Evolutionary conservation across 2,888 invertebrate species (phyloP).

Genomic region (Aporophyla lueneburgensis): DNA sequence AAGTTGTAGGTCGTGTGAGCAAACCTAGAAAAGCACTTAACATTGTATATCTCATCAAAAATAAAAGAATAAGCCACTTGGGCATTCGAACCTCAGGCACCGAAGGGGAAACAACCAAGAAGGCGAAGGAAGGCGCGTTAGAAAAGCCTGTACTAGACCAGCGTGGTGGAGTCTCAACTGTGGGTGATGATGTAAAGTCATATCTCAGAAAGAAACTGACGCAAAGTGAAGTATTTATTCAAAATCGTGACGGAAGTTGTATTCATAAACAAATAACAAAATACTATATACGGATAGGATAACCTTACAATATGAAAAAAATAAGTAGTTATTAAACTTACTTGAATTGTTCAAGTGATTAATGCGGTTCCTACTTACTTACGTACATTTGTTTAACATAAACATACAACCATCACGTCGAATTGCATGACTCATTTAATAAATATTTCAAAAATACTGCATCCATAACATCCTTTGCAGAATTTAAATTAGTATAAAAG

Average conservation of each 20-base stretch:
- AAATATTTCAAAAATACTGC: constrained; percentile 24
- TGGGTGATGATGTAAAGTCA: too few species aligned
- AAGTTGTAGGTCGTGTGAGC: too few species aligned
- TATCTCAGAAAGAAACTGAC: background rate
- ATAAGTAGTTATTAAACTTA: background rate
- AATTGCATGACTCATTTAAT: constrained; percentile 10
- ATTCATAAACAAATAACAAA: background rate
- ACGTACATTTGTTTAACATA: background rate
- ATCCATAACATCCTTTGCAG: constrained; percentile 1
- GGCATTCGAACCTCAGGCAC: too few species aligned
- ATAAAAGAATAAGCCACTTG: too few species aligned
- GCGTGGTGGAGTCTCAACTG: too few species aligned
- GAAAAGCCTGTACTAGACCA: too few species aligned
- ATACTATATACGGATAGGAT: background rate
- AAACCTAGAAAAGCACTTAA: too few species aligned
- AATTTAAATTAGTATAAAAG: constrained; percentile 22
- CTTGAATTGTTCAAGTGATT: background rate
- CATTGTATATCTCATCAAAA: too few species aligned
- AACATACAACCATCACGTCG: constrained; percentile 9
- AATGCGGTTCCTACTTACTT: background rate
- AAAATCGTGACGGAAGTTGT: background rate
- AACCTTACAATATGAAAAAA: background rate
- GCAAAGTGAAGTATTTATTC: background rate
- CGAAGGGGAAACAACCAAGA: too few species aligned
- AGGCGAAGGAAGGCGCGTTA: too few species aligned